phyloP scores from a whole-genome alignment of 2,888 invertebrate genomes.

The Panopea generosa region DNA sequence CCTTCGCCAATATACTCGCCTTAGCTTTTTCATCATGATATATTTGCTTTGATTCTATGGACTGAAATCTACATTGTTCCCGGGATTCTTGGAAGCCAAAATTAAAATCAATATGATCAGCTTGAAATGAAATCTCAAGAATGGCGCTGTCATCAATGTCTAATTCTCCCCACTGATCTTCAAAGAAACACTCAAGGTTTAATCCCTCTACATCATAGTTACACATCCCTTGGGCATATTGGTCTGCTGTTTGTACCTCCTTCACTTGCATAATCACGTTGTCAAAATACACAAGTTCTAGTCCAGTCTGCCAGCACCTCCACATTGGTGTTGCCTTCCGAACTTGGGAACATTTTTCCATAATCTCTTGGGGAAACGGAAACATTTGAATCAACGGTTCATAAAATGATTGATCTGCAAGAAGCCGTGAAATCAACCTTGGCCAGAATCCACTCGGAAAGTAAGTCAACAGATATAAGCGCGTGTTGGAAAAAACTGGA shows the following conservation, averaged over 20 bases:
- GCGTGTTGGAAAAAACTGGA: slow-evolving; percentile 77
- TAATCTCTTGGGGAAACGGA: slow-evolving; percentile 64
- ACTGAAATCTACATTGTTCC: slow-evolving; percentile 28
- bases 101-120: slow-evolving; percentile 72
- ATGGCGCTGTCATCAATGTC: slow-evolving; percentile 93
- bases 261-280: slow-evolving; percentile 91
- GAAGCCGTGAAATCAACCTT: slow-evolving; percentile 94
- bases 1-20: slow-evolving; percentile 88
- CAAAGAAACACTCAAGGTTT: slow-evolving; percentile 87
- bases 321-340: slow-evolving; percentile 67
- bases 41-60: slow-evolving; percentile 54
- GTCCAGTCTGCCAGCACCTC: slow-evolving; percentile 88
- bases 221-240: slow-evolving; percentile 83
- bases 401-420: slow-evolving; percentile 90
- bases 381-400: slow-evolving; percentile 70
- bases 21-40: slow-evolving; percentile 74
- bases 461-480: slow-evolving; percentile 92
- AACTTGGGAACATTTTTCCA: slow-evolving; percentile 65
- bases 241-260: slow-evolving; percentile 53
- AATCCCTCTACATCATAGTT: slow-evolving; percentile 86
- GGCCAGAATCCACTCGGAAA: slow-evolving; percentile 99
- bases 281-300: slow-evolving; percentile 94
- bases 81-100: slow-evolving; percentile 46
- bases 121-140: slow-evolving; percentile 89
- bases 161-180: slow-evolving; percentile 94